Evolutionary conservation across 2,888 invertebrate species (phyloP).

Genomic region (Sinopyrophorus schimmeli): DNA sequence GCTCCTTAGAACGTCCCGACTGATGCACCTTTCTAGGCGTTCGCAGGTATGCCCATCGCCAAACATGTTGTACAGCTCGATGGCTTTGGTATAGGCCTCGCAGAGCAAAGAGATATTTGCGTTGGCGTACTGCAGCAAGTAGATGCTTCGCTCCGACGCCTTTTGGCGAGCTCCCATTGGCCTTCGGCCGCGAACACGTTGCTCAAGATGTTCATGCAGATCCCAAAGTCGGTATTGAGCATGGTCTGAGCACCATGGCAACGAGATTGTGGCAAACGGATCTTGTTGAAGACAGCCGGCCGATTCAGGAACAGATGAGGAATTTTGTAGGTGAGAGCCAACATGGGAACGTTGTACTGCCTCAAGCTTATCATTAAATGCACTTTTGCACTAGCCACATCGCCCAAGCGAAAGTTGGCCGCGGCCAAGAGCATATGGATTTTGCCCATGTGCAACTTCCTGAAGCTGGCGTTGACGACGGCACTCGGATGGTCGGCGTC

Average conservation of each 20-base stretch:
- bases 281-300: slow-evolving; percentile 1
- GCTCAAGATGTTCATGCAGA: slow-evolving; percentile 38
- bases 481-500: slow-evolving; percentile 33
- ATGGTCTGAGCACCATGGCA: background rate
- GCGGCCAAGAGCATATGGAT: slow-evolving; percentile 39
- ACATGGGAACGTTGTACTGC: slow-evolving; percentile 41
- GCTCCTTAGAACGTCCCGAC: slow-evolving; percentile 39
- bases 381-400: slow-evolving; percentile 37
- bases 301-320: slow-evolving; percentile 19
- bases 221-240: slow-evolving; percentile 26
- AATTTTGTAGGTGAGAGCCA: slow-evolving; percentile 34
- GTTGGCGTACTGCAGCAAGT: slow-evolving; percentile 41
- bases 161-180: slow-evolving; percentile 44
- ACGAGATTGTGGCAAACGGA: background rate
- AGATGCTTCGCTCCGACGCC: slow-evolving; percentile 38
- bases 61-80: slow-evolving; percentile 56
- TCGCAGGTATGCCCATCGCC: slow-evolving; percentile 52
- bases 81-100: slow-evolving; percentile 57
- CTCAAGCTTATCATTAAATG: slow-evolving; percentile 40
- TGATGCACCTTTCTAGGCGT: slow-evolving; percentile 49
- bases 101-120: slow-evolving; percentile 55
- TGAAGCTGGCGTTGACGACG: slow-evolving; percentile 30
- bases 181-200: slow-evolving; percentile 39
- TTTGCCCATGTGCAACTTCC: slow-evolving; percentile 37
- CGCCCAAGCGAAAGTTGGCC: slow-evolving; percentile 36